A percentile compares a stretch with the other conserved stretches of the same genome.
phyloP scores from a whole-genome alignment of 2,113 vertebrate species.

The Pheucticus melanocephalus region DNA sequence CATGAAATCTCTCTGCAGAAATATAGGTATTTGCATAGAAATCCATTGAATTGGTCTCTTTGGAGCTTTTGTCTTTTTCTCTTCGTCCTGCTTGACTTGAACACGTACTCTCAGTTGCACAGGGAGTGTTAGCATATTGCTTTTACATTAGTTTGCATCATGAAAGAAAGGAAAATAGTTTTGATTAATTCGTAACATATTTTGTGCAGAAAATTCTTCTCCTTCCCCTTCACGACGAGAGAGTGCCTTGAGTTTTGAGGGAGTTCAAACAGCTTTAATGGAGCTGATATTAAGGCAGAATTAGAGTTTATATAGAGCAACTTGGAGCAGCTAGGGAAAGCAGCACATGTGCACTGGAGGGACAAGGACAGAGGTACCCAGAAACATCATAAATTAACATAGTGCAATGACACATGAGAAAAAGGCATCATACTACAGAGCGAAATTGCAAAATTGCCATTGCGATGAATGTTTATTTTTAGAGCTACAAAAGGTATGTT shows the following conservation, averaged over 20 bases:
- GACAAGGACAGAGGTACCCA: neutral
- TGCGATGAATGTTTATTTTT: neutral
- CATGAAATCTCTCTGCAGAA: slow-evolving; percentile 7
- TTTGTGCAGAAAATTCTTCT: neutral
- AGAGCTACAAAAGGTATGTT: slow-evolving; percentile 1
- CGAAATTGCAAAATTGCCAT: slow-evolving; percentile 5
- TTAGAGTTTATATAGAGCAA: neutral
- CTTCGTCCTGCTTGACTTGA: neutral
- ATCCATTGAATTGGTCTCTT: neutral
- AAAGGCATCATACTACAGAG: neutral
- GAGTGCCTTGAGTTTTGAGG: neutral
- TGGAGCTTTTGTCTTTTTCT: neutral
- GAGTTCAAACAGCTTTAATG: neutral
- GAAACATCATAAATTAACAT: slow-evolving; percentile 42
- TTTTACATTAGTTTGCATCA: neutral
- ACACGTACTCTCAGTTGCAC: accelerated
- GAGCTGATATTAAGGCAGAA: neutral
- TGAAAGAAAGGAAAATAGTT: neutral
- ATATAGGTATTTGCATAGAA: neutral
- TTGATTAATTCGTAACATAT: neutral
- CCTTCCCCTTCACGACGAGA: accelerated
- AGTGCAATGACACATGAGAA: slow-evolving; percentile 3
- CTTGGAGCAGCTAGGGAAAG: neutral
- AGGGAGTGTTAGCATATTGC: neutral
- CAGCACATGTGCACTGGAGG: neutral